Percentiles rank a stretch among this genome's conserved stretches.
phyloP scores from a whole-genome alignment of 2,113 vertebrate species.

The Thomomys bottae region DNA sequence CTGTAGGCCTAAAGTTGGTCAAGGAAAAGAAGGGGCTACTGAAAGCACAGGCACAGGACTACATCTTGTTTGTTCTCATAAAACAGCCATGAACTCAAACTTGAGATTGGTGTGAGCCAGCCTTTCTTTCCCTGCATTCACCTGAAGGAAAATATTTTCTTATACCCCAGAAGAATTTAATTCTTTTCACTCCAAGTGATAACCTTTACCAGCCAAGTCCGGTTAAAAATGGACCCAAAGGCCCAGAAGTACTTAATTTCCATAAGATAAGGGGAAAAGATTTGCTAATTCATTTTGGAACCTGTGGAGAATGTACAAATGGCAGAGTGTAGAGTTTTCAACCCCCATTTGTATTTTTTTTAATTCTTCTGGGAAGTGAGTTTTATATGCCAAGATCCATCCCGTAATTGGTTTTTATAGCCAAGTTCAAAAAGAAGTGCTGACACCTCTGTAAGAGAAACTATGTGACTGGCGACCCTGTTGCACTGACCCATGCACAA shows the following conservation, averaged over 20 bases:
- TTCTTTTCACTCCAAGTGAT: conserved; percentile 20
- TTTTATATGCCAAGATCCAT: conserved; percentile 56
- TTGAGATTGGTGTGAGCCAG: background rate
- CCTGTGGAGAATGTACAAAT: conserved; percentile 45
- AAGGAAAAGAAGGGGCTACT: background rate
- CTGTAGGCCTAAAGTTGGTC: background rate
- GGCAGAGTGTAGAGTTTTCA: conserved; percentile 20
- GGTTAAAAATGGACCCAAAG: conserved; percentile 31
- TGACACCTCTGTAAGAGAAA: conserved; percentile 47
- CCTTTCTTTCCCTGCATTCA: background rate
- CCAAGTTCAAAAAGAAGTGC: conserved; percentile 41
- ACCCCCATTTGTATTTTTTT: conserved; percentile 3
- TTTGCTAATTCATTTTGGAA: conserved; percentile 36
- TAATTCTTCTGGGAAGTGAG: conserved; percentile 43
- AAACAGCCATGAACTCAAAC: conserved; percentile 1
- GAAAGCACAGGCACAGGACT: background rate
- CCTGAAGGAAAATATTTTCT: background rate
- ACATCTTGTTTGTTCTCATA: background rate
- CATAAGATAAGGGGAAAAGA: background rate
- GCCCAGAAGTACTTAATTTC: background rate
- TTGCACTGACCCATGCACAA: conserved; percentile 64
- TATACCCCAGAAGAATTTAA: background rate
- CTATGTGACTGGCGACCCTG: conserved; percentile 14
- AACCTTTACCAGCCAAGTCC: background rate
- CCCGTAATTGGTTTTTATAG: conserved; percentile 47